Conservation (phyloP, 2,797 vertebrate species). For the Heliangelus exortis region DNA sequence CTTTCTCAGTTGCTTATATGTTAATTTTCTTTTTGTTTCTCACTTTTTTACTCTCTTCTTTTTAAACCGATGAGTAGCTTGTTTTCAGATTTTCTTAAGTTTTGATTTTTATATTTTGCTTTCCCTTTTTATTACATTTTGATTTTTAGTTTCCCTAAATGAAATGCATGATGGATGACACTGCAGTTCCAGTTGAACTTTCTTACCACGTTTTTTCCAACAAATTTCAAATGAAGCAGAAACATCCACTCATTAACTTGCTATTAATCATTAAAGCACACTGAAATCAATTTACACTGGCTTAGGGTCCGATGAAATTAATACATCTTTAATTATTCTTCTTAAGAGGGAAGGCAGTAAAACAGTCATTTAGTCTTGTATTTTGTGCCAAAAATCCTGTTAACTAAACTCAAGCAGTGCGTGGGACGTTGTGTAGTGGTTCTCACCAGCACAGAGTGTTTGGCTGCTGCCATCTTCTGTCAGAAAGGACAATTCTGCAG, state of each 20-base stretch:
- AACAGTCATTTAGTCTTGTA: not conserved
- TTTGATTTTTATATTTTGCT: not conserved
- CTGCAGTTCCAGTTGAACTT: not conserved
- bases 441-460: not conserved
- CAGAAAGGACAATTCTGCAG: not conserved
- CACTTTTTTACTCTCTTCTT: not conserved
- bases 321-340: not conserved
- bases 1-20: not conserved
- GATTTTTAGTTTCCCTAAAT: not conserved
- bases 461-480: conserved; percentile 77
- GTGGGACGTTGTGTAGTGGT: fast-evolving
- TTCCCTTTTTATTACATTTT: not conserved
- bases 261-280: not conserved
- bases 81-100: too few species aligned
- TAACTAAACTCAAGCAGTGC: not conserved
- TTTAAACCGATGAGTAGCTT: not conserved
- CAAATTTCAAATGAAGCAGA: not conserved
- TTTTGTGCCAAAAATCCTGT: not conserved
- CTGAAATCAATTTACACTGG: not conserved
- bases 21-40: not conserved
- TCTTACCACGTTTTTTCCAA: not conserved
- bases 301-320: not conserved
- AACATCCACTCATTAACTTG: not conserved
- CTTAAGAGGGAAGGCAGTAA: not conserved
- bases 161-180: not conserved